Base-by-base conservation (phyloP, 2,888 invertebrate species). In the Drosophila picticornis region DNA sequence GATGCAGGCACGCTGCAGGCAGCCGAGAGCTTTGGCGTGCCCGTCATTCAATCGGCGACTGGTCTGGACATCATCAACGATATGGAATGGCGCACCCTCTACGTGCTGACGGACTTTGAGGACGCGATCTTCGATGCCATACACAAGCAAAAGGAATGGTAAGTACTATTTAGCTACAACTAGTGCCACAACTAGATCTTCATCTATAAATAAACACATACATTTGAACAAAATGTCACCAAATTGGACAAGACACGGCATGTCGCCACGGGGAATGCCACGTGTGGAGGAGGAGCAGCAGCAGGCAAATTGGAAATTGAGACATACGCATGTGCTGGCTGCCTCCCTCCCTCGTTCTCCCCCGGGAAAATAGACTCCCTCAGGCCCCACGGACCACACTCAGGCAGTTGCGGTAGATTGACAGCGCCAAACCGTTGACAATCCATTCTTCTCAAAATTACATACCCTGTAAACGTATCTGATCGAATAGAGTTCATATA, bases 81-180 rank as follows among this genome's bases (percentile, higher is more conserved):
- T 90, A 77, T 69, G 72, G 93, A 94, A 52, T 94, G 95, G 92
- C 95, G 95, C 85, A 96, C 96, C 57, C 94, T 96, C 87, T 97
- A 96, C 93, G 94, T 97, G 77, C 90, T 97, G 81, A 94, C 95
- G 56, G 95, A 95, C 81, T 97, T 97, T 91, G 95, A 96, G 83
- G 95, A 96, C 73, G 94, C 95, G 64, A 94, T 95, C 67, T 97
- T 95, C 91, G 95, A 95, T 76, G 94, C 93, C 75, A 94, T 97
- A 78, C 94, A 94, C 91, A 95, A 95, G 92, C 94, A 94, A 82
- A 94, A 94, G 88, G 94, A 95, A 91, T 95, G 95, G 95, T 96
- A 80, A 89, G 92, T 91, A 61, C 38, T 46, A 22, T 27, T 34
- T 34, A 29, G 31, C 25, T n/a, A 27, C 10, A 32, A 10, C n/a